Evolutionary conservation across 2,888 invertebrate genomes (phyloP), one percentile per base, ranked within the genome.

Genomic region (Oscheius sp.): DNA sequence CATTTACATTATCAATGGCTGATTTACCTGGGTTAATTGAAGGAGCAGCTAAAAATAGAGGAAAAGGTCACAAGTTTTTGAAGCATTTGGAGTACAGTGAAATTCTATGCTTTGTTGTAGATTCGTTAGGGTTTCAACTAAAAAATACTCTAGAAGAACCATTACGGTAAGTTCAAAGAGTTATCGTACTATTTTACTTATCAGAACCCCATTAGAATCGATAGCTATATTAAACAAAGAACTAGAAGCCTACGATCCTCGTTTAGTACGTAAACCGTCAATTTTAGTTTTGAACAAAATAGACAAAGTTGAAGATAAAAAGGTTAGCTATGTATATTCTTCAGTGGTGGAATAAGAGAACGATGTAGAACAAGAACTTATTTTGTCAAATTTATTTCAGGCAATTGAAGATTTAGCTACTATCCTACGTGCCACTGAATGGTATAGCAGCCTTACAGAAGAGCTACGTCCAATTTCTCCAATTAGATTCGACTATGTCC

Each of bases 21-120:
- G 84, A 84, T 75, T 64, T 85, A 20, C 75, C 75, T 23, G 79
- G 84, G 45, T 71, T 85, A 1, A 82, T 85, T 53, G 85, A 85
- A 70, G 85, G 84, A 2, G 83, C 82, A 12, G 78, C 83, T 25
- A 45, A 46, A 37, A 84, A 84, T 70, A 74, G 83, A 2, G 84
- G 84, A n/a, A 69, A 66, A 27, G 84, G 84, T 0, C 70, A 82
- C 65, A 70, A 78, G 6, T 84, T 84, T 68, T 61, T 85, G 61
- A 85, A 85, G 66, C 85, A 85, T 65, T 57, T 85, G 29, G 82
- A 85, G 55, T 73, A 85, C 71, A 78, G 82, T 17, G 83, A 83
- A 65, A 76, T 85, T n/a, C 69, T 85, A 52, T 68, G 81, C 3
- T 74, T 85, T 72, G 82, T 85, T 15, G 77, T 85, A 17, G 85